Evolutionary conservation across 2,797 vertebrate species (phyloP).

Genomic region (Hirundo rustica): DNA sequence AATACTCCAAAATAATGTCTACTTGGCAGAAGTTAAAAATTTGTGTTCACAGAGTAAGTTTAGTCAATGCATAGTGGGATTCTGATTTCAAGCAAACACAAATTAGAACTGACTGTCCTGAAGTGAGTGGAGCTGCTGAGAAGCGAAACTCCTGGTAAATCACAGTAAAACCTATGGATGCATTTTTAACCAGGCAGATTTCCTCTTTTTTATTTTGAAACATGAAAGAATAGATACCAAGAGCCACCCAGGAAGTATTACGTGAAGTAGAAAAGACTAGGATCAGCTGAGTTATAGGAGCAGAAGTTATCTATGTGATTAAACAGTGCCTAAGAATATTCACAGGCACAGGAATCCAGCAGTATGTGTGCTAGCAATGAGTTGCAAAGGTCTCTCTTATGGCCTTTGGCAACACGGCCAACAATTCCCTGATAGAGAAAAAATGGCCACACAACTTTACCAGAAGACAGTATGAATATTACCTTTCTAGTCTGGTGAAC

Average conservation of each 20-base stretch:
- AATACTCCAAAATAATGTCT: not conserved
- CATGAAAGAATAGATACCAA: not conserved
- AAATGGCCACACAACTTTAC: not conserved
- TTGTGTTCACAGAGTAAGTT: not conserved
- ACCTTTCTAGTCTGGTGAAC: not conserved
- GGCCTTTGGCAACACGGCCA: not conserved
- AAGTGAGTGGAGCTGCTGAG: not conserved
- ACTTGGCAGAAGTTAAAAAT: conserved; percentile 12
- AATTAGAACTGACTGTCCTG: conserved; percentile 5
- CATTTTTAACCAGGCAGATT: not conserved
- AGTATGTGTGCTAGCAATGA: not conserved
- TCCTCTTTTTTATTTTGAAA: not conserved
- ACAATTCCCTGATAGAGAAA: not conserved
- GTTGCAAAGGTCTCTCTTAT: not conserved
- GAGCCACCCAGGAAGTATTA: not conserved
- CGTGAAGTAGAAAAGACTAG: not conserved
- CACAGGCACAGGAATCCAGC: not conserved
- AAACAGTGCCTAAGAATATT: not conserved
- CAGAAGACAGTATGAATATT: not conserved
- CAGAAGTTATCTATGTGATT: not conserved
- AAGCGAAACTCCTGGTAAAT: not conserved
- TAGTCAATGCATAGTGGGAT: not conserved
- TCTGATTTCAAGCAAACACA: not conserved
- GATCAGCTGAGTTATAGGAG: not conserved
- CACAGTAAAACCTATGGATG: not conserved